phyloP scores from a whole-genome alignment of 2,797 vertebrate species.

The Platalea minor region DNA sequence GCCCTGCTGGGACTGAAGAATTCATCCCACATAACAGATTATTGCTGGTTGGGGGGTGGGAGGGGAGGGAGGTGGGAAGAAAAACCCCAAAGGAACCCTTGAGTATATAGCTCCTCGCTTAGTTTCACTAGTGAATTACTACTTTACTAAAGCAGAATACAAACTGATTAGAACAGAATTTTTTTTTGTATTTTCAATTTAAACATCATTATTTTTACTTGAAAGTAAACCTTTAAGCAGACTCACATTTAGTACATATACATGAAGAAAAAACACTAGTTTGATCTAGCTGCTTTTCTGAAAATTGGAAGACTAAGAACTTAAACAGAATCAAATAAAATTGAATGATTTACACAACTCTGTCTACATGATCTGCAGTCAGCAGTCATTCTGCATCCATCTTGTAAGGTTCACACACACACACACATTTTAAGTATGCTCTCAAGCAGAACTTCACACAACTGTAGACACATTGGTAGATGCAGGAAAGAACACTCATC shows the following conservation, averaged over 20 bases:
- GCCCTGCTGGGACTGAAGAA: background rate
- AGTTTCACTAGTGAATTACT: background rate
- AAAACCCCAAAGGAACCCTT: background rate
- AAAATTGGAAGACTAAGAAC: background rate
- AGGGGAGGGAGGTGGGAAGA: fast-evolving
- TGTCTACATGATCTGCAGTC: background rate
- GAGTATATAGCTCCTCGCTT: background rate
- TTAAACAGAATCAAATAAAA: background rate
- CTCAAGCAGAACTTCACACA: background rate
- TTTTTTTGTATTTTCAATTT: background rate
- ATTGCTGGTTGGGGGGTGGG: background rate
- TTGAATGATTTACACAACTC: background rate
- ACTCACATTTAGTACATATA: background rate
- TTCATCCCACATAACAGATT: background rate
- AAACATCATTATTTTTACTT: background rate
- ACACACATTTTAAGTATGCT: background rate
- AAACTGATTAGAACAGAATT: background rate
- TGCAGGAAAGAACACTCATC: background rate
- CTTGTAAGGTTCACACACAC: background rate
- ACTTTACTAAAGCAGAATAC: background rate
- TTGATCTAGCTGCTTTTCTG: background rate
- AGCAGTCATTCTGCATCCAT: background rate
- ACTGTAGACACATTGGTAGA: background rate
- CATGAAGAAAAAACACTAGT: background rate
- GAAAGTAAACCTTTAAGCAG: constrained; percentile 8